Evolutionary conservation across 2,888 invertebrate species (phyloP).

Genomic region (Drosophila macrospina): DNA sequence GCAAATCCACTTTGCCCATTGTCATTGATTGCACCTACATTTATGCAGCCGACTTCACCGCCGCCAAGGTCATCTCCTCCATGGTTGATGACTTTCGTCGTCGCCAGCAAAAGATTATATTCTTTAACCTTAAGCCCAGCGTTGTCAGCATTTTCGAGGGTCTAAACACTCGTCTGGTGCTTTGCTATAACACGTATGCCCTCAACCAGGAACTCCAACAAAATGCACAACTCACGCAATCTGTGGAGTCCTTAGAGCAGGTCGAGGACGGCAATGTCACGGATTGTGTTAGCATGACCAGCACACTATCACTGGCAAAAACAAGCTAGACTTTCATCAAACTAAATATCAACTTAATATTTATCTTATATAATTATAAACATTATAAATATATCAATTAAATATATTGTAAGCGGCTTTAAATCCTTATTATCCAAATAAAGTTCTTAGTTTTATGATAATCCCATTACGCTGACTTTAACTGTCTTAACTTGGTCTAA

Average conservation of each 20-base stretch:
- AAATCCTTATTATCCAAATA: not conserved
- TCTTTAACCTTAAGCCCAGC: slow-evolving; percentile 93
- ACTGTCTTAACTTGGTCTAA: no score
- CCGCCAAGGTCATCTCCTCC: slow-evolving; percentile 92
- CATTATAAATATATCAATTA: no score
- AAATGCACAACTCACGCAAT: slow-evolving; percentile 20
- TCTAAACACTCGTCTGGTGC: slow-evolving; percentile 71
- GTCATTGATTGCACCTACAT: slow-evolving; percentile 95
- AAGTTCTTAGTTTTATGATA: not conserved
- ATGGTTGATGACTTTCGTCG: slow-evolving; percentile 90
- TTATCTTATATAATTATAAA: no score
- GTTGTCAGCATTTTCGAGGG: slow-evolving; percentile 93
- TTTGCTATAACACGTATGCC: slow-evolving; percentile 80
- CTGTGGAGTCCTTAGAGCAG: slow-evolving; percentile 55
- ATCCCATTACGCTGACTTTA: not conserved
- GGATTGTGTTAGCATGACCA: slow-evolving; percentile 65
- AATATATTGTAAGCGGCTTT: no score
- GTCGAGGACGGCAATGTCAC: slow-evolving; percentile 41
- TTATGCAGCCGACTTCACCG: slow-evolving; percentile 94
- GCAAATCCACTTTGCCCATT: slow-evolving; percentile 88
- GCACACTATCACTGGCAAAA: slow-evolving; percentile 60
- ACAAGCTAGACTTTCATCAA: slow-evolving; percentile 7
- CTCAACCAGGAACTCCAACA: slow-evolving; percentile 62
- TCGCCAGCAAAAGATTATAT: slow-evolving; percentile 91
- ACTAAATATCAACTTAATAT: no score